Evolutionary conservation across 2,888 invertebrate species (phyloP), one percentile per base, ranked within the genome.

Genomic region (Neoitamus cyanurus): DNA sequence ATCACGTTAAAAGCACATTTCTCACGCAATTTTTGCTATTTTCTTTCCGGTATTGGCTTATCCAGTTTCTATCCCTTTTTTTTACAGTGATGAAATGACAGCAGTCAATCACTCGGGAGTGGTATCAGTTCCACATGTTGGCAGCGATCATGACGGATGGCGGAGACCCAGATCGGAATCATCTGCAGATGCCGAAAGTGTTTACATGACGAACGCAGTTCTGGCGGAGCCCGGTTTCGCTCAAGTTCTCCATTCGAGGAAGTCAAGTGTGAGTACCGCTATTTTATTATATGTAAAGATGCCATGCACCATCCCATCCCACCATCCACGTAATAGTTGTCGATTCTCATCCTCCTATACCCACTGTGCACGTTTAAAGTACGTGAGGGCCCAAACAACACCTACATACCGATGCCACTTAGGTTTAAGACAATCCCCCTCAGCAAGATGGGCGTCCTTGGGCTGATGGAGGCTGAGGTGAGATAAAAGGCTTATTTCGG

Each of bases 81-180:
- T 85, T 58, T 85, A 70, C 77, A 97, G 97, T 92, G 97, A 97
- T 90, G 97, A 97, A 89, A 94, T 94, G 88, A 94, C 93, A 85
- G 93, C 92, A 87, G 94, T 93, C 87, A 93, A 89, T 90, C 93
- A 93, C 86, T 88, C 90, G 0, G 88, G 88, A 34, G 88, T 90
- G 87, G 85, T 91, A 85, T 89, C 90, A 20, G 90, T 91, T 86
- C 88, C 89, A 77, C 91, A 91, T 86, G 87, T 90, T 84, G 88
- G 92, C 42, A 93, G 88, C 91, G 95, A 95, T 88, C 92, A 94
- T 89, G 95, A 95, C 85, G 94, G 94, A 85, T 94, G 94, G 94
- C 92, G 93, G 80, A 93, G 97, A 83, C 94, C 94, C 85, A 93
- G 97, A 83, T 96, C 96, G 31, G 97, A 97, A 91, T 96, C 96